Percentiles rank a stretch among this genome's conserved stretches.
Evolutionary conservation across 2,113 vertebrate genomes (phyloP).

Genomic region (Nyctibius bracteatus): DNA sequence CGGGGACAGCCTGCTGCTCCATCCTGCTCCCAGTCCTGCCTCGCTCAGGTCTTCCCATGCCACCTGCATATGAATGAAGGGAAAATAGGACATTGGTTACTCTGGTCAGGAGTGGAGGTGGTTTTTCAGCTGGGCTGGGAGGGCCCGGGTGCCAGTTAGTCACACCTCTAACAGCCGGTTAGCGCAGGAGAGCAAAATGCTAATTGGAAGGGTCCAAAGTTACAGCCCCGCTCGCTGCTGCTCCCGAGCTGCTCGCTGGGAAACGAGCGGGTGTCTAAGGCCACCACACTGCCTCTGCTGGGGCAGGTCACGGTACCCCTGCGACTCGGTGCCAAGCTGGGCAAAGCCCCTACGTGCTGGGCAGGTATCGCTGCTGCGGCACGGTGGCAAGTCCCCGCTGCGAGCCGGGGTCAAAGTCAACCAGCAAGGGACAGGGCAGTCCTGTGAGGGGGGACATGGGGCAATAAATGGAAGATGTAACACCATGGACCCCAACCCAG

Average conservation of each 20-base stretch:
- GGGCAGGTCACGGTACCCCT: fast-evolving
- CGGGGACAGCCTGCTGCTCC: background rate
- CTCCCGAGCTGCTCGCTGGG: background rate
- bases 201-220: background rate
- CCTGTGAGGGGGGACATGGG: background rate
- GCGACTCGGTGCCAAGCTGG: fast-evolving
- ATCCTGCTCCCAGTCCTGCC: fast-evolving
- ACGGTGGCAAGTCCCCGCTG: fast-evolving
- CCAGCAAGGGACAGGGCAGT: background rate
- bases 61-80: slow-evolving; percentile 2
- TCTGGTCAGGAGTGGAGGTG: background rate
- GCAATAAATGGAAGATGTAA: background rate
- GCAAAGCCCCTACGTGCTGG: background rate
- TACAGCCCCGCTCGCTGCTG: background rate
- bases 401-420: background rate
- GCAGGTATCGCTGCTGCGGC: fast-evolving
- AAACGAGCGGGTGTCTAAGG: background rate
- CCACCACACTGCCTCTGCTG: background rate
- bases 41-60: background rate
- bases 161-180: background rate
- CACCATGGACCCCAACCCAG: fast-evolving
- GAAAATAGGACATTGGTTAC: background rate
- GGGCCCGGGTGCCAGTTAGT: background rate
- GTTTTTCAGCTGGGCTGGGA: background rate
- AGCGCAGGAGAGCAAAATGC: background rate